Evolutionary conservation across 2,113 vertebrate genomes (phyloP).

Genomic region (Lampris incognitus): DNA sequence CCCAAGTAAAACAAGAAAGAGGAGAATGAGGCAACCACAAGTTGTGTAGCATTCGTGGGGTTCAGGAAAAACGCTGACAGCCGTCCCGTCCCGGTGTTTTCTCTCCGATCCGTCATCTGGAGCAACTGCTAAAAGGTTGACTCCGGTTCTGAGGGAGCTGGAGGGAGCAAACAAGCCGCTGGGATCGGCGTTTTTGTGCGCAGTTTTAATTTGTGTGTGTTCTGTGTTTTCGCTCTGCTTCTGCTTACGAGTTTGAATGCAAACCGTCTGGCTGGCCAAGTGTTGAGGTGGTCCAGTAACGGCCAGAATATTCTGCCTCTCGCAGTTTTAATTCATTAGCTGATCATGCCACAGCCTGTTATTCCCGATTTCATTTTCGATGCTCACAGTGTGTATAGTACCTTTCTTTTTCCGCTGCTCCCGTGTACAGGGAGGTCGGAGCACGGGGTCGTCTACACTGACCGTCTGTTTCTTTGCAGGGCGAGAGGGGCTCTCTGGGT

Average conservation of each 20-base stretch:
- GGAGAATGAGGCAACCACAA: neutral
- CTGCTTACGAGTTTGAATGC: neutral
- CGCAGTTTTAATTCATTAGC: neutral
- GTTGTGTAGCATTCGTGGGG: neutral
- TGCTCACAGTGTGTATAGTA: too few species aligned
- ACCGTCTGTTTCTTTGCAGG: conserved; percentile 80
- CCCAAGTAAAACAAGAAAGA: neutral
- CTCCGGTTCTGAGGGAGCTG: neutral
- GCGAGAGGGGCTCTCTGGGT: conserved; percentile 89
- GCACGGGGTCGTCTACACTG: neutral
- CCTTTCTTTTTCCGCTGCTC: neutral
- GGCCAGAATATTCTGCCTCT: neutral
- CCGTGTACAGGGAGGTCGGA: neutral
- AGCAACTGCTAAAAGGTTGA: neutral
- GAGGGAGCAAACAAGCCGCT: neutral
- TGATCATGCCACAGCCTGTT: too few species aligned
- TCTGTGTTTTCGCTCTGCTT: neutral
- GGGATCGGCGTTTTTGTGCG: neutral
- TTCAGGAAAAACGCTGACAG: conserved; percentile 6
- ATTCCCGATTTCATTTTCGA: too few species aligned
- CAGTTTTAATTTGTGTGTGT: neutral
- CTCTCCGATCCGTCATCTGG: neutral
- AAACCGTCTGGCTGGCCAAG: neutral
- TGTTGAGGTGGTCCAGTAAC: neutral
- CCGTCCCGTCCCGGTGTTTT: neutral